Conservation (phyloP, 2,113 vertebrate genomes). For the Picathartes gymnocephalus region DNA sequence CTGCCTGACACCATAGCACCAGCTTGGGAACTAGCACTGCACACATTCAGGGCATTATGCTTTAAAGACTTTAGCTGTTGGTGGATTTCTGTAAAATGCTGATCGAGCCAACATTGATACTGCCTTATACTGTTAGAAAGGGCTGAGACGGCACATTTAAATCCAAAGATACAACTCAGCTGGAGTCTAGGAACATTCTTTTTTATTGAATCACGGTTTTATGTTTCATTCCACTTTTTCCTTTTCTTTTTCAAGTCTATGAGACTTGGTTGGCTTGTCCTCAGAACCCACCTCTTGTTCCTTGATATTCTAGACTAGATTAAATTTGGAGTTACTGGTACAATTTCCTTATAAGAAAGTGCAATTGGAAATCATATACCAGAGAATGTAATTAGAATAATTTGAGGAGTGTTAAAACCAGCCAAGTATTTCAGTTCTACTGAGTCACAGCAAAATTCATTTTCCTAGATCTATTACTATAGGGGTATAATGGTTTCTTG, state of each 20-base stretch:
- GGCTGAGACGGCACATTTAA: neutral
- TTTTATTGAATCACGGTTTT: neutral
- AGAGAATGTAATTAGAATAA: neutral
- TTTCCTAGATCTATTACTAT: neutral
- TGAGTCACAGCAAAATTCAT: neutral
- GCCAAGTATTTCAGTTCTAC: neutral
- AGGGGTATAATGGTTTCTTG: neutral
- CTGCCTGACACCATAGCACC: neutral
- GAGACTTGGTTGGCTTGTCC: neutral
- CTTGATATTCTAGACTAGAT: neutral
- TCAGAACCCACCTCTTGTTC: neutral
- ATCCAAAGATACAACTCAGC: neutral
- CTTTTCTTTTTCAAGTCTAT: neutral
- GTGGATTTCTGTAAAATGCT: neutral
- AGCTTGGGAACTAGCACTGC: neutral
- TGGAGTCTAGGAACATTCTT: neutral
- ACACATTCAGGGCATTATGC: neutral
- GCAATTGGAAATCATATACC: neutral
- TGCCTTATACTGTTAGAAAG: neutral
- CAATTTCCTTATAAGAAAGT: neutral
- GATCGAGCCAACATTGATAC: neutral
- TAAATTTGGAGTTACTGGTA: neutral
- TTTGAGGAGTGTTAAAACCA: neutral
- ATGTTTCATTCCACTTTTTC: neutral
- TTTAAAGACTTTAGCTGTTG: neutral